These are phyloP conservation scores for Trididemnum nubilum DNA, from an alignment of 23 tunicate species.

Conservation along the genomic window DNA sequence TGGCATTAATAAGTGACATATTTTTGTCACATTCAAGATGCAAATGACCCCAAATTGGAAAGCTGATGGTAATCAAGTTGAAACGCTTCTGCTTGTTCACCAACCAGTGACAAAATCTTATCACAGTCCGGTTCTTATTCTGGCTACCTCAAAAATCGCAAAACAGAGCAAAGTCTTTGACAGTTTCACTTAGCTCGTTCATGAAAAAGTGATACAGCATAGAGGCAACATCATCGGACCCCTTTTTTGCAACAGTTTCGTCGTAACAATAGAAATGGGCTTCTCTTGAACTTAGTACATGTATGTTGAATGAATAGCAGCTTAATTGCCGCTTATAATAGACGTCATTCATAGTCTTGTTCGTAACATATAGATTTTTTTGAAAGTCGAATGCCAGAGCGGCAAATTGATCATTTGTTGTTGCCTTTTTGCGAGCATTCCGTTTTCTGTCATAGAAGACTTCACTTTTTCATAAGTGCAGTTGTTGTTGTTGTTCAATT, in stretches of 20 bases:
- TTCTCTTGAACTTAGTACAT: constrained; percentile 21
- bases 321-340: neutral
- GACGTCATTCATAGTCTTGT: constrained; percentile 16
- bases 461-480: constrained; percentile 23
- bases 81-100: neutral
- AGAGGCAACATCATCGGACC: constrained; percentile 8
- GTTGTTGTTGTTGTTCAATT: neutral
- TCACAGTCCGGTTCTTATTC: neutral
- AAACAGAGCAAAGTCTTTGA: constrained; percentile 4
- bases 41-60: constrained; percentile 13
- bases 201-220: constrained; percentile 5
- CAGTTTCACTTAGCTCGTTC: neutral
- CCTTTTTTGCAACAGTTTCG: constrained; percentile 13
- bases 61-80: neutral
- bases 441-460: neutral
- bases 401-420: constrained; percentile 5
- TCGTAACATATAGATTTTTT: constrained; percentile 23
- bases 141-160: neutral
- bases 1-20: neutral
- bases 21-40: constrained; percentile 17
- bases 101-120: neutral
- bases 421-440: constrained; percentile 20
- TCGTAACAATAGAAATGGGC: constrained; percentile 20
- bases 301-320: constrained; percentile 14
- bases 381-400: constrained; percentile 23